A percentile compares a stretch with the other conserved stretches of the same genome.
Conservation (phyloP, 2,888 invertebrate species). For the Ennomos fuscantarius region DNA sequence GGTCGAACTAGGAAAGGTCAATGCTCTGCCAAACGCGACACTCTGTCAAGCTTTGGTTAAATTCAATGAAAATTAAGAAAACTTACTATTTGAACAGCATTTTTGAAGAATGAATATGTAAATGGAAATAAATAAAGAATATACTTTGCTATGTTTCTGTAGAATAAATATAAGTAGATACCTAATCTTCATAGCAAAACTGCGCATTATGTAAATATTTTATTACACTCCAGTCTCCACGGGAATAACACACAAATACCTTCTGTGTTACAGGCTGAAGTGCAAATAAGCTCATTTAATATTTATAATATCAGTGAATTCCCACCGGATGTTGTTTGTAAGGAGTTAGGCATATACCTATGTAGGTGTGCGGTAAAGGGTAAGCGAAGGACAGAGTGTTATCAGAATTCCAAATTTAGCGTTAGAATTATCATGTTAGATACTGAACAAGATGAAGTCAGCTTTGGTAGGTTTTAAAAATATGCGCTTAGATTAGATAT, state of each 20-base stretch:
- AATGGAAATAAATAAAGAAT: background rate
- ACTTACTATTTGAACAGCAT: too few relatives aligned
- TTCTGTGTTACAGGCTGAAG: conserved; percentile 25
- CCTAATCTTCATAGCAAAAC: conserved; percentile 1
- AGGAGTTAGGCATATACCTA: conserved; percentile 34
- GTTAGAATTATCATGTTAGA: conserved; percentile 38
- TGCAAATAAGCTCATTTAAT: conserved; percentile 34
- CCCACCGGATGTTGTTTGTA: conserved; percentile 70
- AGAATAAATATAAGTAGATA: background rate
- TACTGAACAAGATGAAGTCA: conserved; percentile 18
- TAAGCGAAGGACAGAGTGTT: conserved; percentile 71
- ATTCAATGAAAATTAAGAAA: too few relatives aligned
- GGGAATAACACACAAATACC: conserved; percentile 18
- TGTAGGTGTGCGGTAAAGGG: conserved; percentile 55
- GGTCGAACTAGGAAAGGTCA: conserved; percentile 43
- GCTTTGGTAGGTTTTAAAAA: background rate
- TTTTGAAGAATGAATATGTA: too few relatives aligned
- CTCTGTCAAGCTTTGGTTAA: too few relatives aligned
- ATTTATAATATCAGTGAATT: conserved; percentile 35
- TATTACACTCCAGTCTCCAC: conserved; percentile 12
- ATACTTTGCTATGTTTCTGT: conserved; percentile 4
- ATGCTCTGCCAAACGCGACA: conserved; percentile 21
- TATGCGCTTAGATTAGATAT: too few relatives aligned
- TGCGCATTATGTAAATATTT: conserved; percentile 19
- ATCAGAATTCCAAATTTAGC: conserved; percentile 52